Base-by-base conservation (phyloP, 1,140 invertebrate species). In the Lucilia cuprina region DNA sequence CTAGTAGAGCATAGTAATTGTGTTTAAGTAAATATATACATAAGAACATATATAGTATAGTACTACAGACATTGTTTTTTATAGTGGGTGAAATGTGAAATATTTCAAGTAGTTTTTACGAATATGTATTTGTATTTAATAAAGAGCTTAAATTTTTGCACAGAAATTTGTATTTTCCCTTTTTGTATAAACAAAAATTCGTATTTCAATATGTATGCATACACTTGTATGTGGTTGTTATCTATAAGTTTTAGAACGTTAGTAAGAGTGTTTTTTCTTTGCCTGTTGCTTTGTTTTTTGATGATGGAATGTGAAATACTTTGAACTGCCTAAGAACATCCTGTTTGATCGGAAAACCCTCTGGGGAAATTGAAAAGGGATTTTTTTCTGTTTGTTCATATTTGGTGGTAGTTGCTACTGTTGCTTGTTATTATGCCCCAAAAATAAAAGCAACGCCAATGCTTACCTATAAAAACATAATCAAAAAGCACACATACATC, bases 281-380 rank as follows among this genome's bases (percentile, higher is more conserved):
- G 34, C n/a, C n/a, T 65, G 83, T 17, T 35, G 55, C 60, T 35
- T 78, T 41, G 10, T 80, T 65, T 74, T 74, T 49, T 82, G 60
- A 80, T 77, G 82, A 75, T 82, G 83, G 84, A 84, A 85, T 85
- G 83, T 34, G 77, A 82, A 74, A 70, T 83, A 82, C 78, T 83
- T 65, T 82, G n/a, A 78, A 65, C 83, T 84, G 83, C 84, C 83
- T 85, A 85, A 85, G 84, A 84, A 84, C 84, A 82, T 83, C 84
- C 84, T 85, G 75, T 85, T 85, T 85, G 84, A 85, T 85, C 77
- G 82, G 83, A 83, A 84, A 49, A 70, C 83, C 84, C 83, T 75
- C 83, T 35, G 60, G 84, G 84, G 84, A 85, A 85, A 85, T 85
- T 84, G 84, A 82, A 74, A 82, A 74, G 74, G 49, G 83, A 35